Conservation (phyloP, 2,888 invertebrate genomes). For the Drosophila picticornis region DNA sequence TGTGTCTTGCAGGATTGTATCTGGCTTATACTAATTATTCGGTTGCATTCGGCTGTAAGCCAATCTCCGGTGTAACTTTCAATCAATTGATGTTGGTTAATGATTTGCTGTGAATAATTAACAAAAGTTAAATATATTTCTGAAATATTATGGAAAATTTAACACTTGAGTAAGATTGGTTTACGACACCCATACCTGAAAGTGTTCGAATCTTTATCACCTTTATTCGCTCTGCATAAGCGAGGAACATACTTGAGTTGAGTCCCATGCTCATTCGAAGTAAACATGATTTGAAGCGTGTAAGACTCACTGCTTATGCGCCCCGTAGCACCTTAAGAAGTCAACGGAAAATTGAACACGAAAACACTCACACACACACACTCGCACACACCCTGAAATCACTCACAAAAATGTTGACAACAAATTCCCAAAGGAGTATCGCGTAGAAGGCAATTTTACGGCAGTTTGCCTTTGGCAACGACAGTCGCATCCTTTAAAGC, state of each 20-base stretch:
- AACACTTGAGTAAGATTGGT: background rate
- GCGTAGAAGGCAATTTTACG: slow-evolving; percentile 64
- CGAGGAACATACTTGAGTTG: slow-evolving; percentile 9
- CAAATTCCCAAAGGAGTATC: slow-evolving; percentile 53
- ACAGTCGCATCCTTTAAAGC: slow-evolving; percentile 58
- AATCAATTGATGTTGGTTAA: background rate
- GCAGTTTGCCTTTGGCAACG: slow-evolving; percentile 60
- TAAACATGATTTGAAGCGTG: slow-evolving; percentile 29
- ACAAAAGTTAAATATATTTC: background rate
- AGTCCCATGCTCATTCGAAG: slow-evolving; percentile 13
- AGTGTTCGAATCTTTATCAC: background rate
- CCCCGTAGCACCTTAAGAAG: slow-evolving; percentile 1
- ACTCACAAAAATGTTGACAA: slow-evolving; percentile 61
- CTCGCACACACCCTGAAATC: slow-evolving; percentile 50
- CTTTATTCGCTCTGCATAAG: background rate
- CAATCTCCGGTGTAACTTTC: background rate
- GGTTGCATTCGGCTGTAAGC: background rate
- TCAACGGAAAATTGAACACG: slow-evolving; percentile 21
- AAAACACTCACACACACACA: slow-evolving; percentile 26
- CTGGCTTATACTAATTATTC: background rate
- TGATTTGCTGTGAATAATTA: background rate
- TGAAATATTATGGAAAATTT: background rate
- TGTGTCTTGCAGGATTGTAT: background rate
- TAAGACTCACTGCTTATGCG: slow-evolving; percentile 7
- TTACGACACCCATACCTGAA: background rate